Percentiles rank a stretch among this genome's conserved stretches.
Conservation (phyloP, 2,797 vertebrate species). For the Otus scops region DNA sequence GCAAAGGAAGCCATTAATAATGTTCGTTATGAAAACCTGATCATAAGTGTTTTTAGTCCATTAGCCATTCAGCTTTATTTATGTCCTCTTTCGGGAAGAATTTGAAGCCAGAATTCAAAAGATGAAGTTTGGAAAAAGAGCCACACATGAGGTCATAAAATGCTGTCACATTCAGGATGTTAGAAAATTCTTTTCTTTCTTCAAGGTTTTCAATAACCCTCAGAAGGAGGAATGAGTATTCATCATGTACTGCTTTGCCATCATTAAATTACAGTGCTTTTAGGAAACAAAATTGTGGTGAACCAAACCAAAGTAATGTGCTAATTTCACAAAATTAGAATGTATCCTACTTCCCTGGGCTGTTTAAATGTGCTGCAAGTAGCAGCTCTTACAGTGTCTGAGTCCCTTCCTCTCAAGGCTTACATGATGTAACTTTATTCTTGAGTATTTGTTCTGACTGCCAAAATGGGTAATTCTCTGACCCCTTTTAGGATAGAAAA, state of each 20-base stretch:
- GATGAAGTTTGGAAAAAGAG: constrained; percentile 70
- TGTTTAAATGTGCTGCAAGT: background rate
- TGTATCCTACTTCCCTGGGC: background rate
- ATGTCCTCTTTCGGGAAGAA: constrained; percentile 70
- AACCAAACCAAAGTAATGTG: constrained; percentile 19
- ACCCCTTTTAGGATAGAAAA: background rate
- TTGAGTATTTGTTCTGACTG: background rate
- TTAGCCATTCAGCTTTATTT: constrained; percentile 79
- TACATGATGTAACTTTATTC: background rate
- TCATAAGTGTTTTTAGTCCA: constrained; percentile 79
- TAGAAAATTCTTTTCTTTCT: constrained; percentile 51
- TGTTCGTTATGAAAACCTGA: constrained; percentile 77
- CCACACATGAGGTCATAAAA: constrained; percentile 65
- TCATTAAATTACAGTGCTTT: constrained; percentile 41
- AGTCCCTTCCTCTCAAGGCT: background rate
- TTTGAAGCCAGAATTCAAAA: constrained; percentile 73
- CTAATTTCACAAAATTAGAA: background rate
- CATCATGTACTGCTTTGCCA: background rate
- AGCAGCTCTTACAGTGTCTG: background rate
- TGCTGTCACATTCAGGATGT: constrained; percentile 56
- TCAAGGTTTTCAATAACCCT: constrained; percentile 33
- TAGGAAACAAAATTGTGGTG: background rate
- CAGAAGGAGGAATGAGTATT: background rate
- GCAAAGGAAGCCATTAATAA: constrained; percentile 75
- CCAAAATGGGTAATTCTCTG: background rate